These are phyloP conservation scores for Pygocentrus nattereri DNA, from an alignment of 2,797 vertebrate species.

Conservation along the genomic window DNA sequence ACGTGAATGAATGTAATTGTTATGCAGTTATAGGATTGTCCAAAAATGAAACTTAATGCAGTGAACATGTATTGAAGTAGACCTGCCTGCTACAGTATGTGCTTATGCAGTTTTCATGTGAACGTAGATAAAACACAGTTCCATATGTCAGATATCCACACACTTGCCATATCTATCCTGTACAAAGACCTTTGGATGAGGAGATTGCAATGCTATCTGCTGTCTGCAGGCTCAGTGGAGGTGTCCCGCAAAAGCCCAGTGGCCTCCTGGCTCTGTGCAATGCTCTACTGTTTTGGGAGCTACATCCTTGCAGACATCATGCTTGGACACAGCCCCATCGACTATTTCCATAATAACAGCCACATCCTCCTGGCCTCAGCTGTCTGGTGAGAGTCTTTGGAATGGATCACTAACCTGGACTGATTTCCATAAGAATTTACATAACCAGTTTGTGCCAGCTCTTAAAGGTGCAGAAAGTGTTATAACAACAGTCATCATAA, in stretches of 20 bases:
- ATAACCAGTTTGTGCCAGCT: background rate
- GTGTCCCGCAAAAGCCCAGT: conserved; percentile 91
- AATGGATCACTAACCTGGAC: conserved; percentile 1
- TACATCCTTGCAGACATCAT: conserved; percentile 94
- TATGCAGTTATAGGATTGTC: too few species aligned
- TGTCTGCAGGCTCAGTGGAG: conserved; percentile 82
- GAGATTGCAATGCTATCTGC: conserved; percentile 39
- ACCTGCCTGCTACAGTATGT: background rate
- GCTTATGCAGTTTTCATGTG: background rate
- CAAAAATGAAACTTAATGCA: too few species aligned
- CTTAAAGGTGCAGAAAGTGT: background rate
- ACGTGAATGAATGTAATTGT: too few species aligned
- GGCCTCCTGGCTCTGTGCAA: conserved; percentile 96
- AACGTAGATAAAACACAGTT: background rate
- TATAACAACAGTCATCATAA: background rate
- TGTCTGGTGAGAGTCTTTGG: conserved; percentile 86
- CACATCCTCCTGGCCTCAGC: conserved; percentile 93
- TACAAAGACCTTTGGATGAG: background rate
- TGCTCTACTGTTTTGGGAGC: conserved; percentile 98
- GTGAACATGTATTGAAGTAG: too few species aligned
- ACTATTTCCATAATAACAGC: conserved; percentile 94
- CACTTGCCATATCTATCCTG: background rate
- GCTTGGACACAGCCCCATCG: conserved; percentile 88
- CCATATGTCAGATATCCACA: background rate
- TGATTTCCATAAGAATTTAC: conserved; percentile 26